A percentile compares a stretch with the other conserved stretches of the same genome.
phyloP scores from a whole-genome alignment of 2,113 vertebrate species.

The Alexandromys fortis region DNA sequence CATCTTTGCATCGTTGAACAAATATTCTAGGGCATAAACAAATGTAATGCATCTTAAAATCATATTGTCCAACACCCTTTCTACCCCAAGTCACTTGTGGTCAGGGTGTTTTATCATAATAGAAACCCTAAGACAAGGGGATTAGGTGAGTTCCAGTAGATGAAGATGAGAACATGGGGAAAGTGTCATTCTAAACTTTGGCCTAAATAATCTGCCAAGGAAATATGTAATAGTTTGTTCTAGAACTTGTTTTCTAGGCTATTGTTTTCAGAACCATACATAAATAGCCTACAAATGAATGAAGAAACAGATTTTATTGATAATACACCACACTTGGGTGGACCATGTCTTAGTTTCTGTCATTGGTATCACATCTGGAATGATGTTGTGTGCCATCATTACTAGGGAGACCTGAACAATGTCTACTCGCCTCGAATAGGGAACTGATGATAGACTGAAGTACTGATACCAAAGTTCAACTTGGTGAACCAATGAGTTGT shows the following conservation, averaged over 20 bases:
- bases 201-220: background rate
- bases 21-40: too few species aligned
- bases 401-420: background rate
- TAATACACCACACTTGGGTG: background rate
- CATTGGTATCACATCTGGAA: background rate
- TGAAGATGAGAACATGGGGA: background rate
- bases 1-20: too few species aligned
- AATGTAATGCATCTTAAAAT: too few species aligned
- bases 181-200: background rate
- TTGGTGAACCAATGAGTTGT: background rate
- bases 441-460: background rate
- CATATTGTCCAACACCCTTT: too few species aligned
- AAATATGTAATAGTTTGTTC: background rate
- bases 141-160: background rate
- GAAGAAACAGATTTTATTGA: background rate
- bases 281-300: background rate
- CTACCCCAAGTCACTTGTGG: background rate
- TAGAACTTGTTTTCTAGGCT: background rate
- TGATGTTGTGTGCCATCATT: background rate
- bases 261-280: slow-evolving; percentile 10
- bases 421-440: background rate
- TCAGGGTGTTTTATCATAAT: background rate
- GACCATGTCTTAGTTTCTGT: background rate
- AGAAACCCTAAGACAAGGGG: background rate
- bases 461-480: background rate